Base-by-base conservation (phyloP, 2,888 invertebrate species). In the Callyntrura sp. region DNA sequence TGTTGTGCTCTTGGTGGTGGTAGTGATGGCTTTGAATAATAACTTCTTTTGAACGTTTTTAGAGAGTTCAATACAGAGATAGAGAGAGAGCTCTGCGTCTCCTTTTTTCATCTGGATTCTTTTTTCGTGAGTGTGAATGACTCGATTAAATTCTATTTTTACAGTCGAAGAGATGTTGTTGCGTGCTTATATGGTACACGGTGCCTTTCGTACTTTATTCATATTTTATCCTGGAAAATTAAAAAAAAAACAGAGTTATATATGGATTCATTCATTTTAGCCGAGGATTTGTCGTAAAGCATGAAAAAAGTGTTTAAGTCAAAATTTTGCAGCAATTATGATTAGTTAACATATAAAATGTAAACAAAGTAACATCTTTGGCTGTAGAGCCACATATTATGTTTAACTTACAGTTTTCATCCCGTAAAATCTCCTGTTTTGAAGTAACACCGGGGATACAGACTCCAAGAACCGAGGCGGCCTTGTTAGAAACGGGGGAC, bases 401-500 rank as follows among this genome's bases (percentile, higher is more conserved):
- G 20, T 62, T 8, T 0, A 14, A n/a, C 86, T 85, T 86, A 86
- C 82, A 70, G 28, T 82, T 55, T 79, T 85, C 73, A 65, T 82
- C 86, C 90, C 73, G 92, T 95, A 94, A 70, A 85, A 90, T 90
- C 90, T 90, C 85, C 70, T 81, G 51, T 20, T 68, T 78, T 76
- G 85, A 84, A 81, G 85, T 88, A 83, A 73, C 65, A 12, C 76
- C 86, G 60, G 86, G 76, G 86, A 86, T 79, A 86, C 20, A 60
- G 57, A 82, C 23, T 88, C 96, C 98, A 97, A 96, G 97, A 97
- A 96, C 98, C 98, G 96, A 97, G 97, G 96, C 98, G 35, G 23
- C 98, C 96, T 97, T 97, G 97, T 98, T 99, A 98, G 98, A 98
- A 98, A 98, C 99, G 98, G 98, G 98, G 98, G 98, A 99, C 97